Conservation (phyloP, 2,797 vertebrate genomes). For the Cercopithecus diana region DNA sequence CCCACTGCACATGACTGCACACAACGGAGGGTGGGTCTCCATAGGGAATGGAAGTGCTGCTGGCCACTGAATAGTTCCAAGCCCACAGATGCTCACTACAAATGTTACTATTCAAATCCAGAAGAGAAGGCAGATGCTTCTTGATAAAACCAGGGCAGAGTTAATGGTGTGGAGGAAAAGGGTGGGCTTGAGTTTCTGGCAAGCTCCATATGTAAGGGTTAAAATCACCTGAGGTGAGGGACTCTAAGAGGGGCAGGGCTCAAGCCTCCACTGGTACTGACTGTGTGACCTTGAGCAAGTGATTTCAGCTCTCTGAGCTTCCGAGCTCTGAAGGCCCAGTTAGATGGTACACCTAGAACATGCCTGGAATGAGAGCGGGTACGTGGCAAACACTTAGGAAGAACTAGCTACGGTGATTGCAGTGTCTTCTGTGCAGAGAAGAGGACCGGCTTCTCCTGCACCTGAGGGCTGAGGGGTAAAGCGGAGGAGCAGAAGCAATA, state of each 20-base stretch:
- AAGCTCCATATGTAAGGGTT: not conserved
- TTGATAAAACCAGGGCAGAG: not conserved
- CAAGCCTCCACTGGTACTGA: not conserved
- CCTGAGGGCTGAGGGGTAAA: not conserved
- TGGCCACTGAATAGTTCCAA: not conserved
- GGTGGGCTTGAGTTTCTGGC: not conserved
- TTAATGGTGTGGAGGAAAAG: fast-evolving
- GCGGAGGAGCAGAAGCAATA: not conserved
- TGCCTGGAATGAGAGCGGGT: not conserved
- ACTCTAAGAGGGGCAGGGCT: not conserved
- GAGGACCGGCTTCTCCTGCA: not conserved
- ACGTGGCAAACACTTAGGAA: fast-evolving
- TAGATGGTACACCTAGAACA: not conserved
- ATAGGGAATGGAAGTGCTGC: not conserved
- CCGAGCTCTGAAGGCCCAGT: not conserved
- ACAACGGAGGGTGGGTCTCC: not conserved
- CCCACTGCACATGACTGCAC: not conserved
- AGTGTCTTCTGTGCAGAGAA: not conserved
- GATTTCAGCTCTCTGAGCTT: not conserved
- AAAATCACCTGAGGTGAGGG: not conserved
- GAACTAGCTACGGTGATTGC: fast-evolving
- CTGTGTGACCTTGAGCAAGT: not conserved
- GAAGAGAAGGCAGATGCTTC: not conserved
- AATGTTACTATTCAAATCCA: not conserved
- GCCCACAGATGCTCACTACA: not conserved